Conservation (phyloP, 2,797 vertebrate genomes). For the Lacerta bilineata region DNA sequence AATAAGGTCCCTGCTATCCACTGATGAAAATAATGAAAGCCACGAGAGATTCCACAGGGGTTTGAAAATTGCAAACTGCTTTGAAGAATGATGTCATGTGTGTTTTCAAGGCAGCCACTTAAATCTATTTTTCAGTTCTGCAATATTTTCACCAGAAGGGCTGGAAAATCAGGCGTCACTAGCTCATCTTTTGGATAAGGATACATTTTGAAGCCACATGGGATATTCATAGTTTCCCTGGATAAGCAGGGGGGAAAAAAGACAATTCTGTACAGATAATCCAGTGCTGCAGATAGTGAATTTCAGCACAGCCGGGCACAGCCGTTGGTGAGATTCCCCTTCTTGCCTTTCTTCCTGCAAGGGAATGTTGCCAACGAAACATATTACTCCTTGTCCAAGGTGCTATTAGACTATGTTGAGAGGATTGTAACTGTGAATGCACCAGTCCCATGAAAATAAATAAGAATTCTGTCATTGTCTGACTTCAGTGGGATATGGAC, state of each 20-base stretch:
- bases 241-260: too few relatives aligned
- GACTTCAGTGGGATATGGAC: too few relatives aligned
- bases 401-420: background rate
- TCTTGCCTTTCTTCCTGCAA: background rate
- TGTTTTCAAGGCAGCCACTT: background rate
- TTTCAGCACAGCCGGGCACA: background rate
- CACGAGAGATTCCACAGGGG: constrained; percentile 2
- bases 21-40: background rate
- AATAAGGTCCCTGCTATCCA: background rate
- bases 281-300: background rate
- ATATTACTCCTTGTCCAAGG: background rate
- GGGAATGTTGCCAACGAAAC: background rate
- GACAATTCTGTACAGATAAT: background rate
- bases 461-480: background rate
- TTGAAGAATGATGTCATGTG: constrained; percentile 13
- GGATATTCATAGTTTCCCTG: background rate
- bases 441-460: background rate
- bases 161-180: constrained; percentile 14
- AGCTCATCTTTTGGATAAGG: background rate
- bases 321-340: background rate
- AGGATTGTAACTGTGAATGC: background rate
- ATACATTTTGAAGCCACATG: background rate
- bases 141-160: background rate
- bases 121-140: constrained; percentile 13
- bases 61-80: background rate